phyloP scores from a whole-genome alignment of 2,888 invertebrate genomes.

The Neoitamus cyanurus region DNA sequence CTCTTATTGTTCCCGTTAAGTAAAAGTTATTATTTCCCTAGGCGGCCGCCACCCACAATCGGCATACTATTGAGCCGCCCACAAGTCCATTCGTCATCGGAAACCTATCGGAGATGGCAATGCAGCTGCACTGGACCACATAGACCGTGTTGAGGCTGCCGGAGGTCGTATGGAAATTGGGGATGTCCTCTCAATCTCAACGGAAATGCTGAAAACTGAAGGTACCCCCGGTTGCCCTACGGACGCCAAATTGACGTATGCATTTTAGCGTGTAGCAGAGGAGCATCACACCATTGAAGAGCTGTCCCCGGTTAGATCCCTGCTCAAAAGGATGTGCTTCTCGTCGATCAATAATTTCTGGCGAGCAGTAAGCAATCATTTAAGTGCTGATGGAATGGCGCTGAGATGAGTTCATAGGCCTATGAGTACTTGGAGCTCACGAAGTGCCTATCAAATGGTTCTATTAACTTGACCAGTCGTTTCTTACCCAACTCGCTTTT shows the following conservation, averaged over 20 bases:
- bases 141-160: neutral
- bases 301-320: neutral
- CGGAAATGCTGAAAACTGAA: neutral
- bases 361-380: neutral
- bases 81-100: neutral
- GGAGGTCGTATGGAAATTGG: neutral
- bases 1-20: neutral
- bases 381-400: neutral
- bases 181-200: neutral
- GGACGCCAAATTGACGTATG: neutral
- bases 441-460: neutral
- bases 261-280: neutral
- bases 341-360: neutral
- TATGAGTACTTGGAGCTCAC: neutral
- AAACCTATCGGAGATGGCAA: neutral
- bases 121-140: neutral
- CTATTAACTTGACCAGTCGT: neutral
- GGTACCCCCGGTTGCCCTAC: neutral
- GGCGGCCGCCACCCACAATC: neutral
- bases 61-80: neutral
- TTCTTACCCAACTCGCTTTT: neutral
- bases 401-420: neutral
- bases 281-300: neutral
- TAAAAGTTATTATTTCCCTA: neutral
- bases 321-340: neutral